Percentiles rank a stretch among this genome's conserved stretches.
Evolutionary conservation across 2,113 vertebrate species (phyloP).

Genomic region (Chaetodon auriga): DNA sequence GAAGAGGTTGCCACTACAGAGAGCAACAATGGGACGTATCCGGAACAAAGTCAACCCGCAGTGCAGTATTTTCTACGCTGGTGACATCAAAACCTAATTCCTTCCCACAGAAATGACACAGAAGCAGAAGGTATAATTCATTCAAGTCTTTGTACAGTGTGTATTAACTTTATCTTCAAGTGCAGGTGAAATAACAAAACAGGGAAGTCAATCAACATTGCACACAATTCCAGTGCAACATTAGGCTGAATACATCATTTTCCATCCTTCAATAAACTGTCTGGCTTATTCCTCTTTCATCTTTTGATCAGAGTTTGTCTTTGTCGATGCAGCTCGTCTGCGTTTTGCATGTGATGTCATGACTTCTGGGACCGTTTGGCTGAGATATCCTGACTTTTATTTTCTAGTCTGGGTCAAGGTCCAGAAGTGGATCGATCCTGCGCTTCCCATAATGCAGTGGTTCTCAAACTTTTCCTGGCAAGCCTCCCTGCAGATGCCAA

Average conservation of each 20-base stretch:
- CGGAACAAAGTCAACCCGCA: constrained; percentile 39
- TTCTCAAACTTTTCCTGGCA: too few species aligned
- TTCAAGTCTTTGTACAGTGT: not conserved
- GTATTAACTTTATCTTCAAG: not conserved
- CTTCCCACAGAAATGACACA: not conserved
- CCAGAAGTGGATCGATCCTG: not conserved
- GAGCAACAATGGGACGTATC: constrained; percentile 40
- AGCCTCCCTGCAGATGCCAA: too few species aligned
- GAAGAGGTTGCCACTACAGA: constrained; percentile 22
- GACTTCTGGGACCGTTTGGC: not conserved
- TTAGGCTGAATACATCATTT: not conserved
- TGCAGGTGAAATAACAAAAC: not conserved
- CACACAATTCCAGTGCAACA: not conserved
- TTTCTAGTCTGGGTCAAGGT: not conserved
- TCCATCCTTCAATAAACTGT: not conserved
- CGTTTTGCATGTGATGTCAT: not conserved
- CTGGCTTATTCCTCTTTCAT: not conserved
- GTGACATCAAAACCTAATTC: constrained; percentile 32
- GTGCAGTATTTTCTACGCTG: constrained; percentile 20
- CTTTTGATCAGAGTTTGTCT: not conserved
- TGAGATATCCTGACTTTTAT: not conserved
- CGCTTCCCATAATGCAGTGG: not conserved
- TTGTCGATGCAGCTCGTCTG: constrained; percentile 8
- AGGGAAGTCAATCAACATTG: not conserved
- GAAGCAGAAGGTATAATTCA: not conserved